These are phyloP conservation scores for Leucophenga varia DNA, from an alignment of 1,140 invertebrate genomes.

Conservation along the genomic window DNA sequence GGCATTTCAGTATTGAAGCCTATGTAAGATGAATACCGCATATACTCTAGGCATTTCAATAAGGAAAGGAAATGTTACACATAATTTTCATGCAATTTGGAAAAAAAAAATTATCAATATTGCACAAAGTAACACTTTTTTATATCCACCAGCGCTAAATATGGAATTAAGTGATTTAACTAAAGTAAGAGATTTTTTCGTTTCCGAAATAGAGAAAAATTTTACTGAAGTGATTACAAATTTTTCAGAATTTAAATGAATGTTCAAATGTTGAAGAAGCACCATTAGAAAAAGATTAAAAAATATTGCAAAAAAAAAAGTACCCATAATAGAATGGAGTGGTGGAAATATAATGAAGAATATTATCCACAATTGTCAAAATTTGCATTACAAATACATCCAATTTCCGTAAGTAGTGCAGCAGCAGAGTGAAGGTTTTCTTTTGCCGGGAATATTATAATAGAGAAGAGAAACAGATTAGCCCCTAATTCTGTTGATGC, in stretches of 20 bases:
- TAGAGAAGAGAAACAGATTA: conserved; percentile 1
- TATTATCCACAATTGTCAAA: not conserved
- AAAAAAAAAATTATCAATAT: not conserved
- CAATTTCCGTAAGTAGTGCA: not conserved
- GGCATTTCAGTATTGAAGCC: no score
- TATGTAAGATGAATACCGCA: not conserved
- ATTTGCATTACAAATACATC: not conserved
- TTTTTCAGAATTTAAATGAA: no score
- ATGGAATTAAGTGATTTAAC: no score
- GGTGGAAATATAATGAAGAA: not conserved
- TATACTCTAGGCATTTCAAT: not conserved
- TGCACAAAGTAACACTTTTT: no score
- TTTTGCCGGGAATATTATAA: conserved; percentile 1
- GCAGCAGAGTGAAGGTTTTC: not conserved
- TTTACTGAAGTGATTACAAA: no score
- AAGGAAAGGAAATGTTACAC: not conserved
- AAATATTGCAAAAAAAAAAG: not conserved
- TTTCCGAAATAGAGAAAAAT: no score
- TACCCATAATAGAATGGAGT: not conserved
- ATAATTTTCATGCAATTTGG: not conserved
- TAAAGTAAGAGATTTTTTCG: no score
- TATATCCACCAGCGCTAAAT: no score
- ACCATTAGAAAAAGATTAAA: not conserved
- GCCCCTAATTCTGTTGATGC: not conserved
- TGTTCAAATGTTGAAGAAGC: no score